Base-by-base conservation (phyloP, 2,113 vertebrate genomes). In the Rhea pennata region DNA sequence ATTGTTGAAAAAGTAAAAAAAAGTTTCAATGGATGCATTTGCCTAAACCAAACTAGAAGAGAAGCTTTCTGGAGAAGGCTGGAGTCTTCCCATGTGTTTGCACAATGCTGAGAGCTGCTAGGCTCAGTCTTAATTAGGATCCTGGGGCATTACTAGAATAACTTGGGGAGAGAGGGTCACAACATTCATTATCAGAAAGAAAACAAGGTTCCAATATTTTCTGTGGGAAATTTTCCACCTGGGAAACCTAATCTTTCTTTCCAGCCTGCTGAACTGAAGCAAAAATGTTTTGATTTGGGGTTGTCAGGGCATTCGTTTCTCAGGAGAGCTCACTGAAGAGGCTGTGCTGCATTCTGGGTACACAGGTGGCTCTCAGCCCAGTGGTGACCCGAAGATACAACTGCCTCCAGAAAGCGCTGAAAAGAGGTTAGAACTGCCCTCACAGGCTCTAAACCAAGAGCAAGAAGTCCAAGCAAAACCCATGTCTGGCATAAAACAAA, bases 31-130 rank as follows among this genome's bases (percentile, higher is more conserved):
- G 92, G 91, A 80, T 53, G 82, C 92, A 95, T 97, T 96, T 96
- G 89, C 95, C 81, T 96, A 93, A 96, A 96, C 71, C 64, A 93
- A 96, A 95, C 31, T 79, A 81, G 91, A 95, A 64, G 89, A 96
- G 84, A 89, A 91, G 78, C 78, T 91, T 89, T 75, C 89, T 90
- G 81, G 75, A 96, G 71, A 56, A 95, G 71, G 46, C 61, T 92
- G 59, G 64, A 95, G 89, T 29, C 92, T 93, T 95, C 95, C 87
- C 91, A 77, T 22, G 87, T 95, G 81, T 91, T 92, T 90, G 86
- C 71, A 97, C 95, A 96, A 97, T 95, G 89, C 78, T 78, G 54
- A 74, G 50, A 85, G 78, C 92, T 0, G 0, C 78, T 58, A 29
- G 78, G 78, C 87, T 92, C 89, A 21, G 51, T 74, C 89, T 85